Evolutionary conservation across 2,113 vertebrate species (phyloP).

Genomic region (Phaetusa simplex): DNA sequence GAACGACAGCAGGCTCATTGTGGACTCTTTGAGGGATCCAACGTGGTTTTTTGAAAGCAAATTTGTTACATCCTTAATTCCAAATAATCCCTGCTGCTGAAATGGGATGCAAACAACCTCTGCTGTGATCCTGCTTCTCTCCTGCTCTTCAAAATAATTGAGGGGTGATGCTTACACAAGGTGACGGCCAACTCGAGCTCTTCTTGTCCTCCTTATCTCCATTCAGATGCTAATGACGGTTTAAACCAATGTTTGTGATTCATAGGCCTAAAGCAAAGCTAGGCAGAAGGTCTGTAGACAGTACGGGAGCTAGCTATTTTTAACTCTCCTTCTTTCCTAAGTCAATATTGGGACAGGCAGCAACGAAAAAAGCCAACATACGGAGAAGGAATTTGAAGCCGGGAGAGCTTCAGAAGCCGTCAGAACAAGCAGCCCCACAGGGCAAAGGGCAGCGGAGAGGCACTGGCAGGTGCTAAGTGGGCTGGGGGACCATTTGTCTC

Average conservation of each 20-base stretch:
- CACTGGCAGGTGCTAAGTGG: conserved; percentile 57
- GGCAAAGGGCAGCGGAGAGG: conserved; percentile 45
- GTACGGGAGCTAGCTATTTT: neutral
- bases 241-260: conserved; percentile 33
- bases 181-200: neutral
- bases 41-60: neutral
- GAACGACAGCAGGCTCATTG: neutral
- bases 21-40: neutral
- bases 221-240: conserved; percentile 24
- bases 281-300: conserved; percentile 11
- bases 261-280: conserved; percentile 25
- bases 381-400: conserved; percentile 50
- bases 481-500: conserved; percentile 50
- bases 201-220: neutral
- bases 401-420: neutral
- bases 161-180: neutral
- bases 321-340: conserved; percentile 20
- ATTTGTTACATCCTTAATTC: neutral
- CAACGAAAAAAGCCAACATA: conserved; percentile 46
- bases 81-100: neutral
- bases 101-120: neutral
- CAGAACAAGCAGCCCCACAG: conserved; percentile 4
- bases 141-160: neutral
- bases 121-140: neutral
- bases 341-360: conserved; percentile 62